These are phyloP conservation scores for Himalopsyche kuldschensis DNA, from an alignment of 2,888 invertebrate species.

Conservation along the genomic window DNA sequence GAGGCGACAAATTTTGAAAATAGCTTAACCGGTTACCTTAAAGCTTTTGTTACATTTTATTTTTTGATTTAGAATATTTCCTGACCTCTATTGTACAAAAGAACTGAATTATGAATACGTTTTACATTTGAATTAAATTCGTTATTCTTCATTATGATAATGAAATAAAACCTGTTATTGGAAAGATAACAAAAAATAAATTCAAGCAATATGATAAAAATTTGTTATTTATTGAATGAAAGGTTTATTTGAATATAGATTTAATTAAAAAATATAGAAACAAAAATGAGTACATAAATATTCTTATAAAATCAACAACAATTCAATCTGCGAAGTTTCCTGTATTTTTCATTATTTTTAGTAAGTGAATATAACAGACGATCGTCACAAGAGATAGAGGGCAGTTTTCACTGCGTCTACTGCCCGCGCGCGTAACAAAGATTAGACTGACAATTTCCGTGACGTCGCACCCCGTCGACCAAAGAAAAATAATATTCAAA, in stretches of 20 bases:
- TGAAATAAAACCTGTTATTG: background rate
- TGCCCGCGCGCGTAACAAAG: background rate
- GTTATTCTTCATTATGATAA: background rate
- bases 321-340: background rate
- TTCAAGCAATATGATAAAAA: background rate
- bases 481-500: background rate
- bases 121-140: background rate
- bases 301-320: background rate
- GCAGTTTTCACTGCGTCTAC: background rate
- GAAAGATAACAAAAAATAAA: background rate
- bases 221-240: background rate
- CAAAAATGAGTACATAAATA: background rate
- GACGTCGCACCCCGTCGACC: background rate
- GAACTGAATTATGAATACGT: background rate
- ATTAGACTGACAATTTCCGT: background rate
- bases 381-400: background rate
- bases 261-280: background rate
- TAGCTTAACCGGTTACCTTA: background rate
- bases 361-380: background rate
- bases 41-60: constrained; percentile 1
- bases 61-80: background rate
- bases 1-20: background rate
- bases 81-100: background rate
- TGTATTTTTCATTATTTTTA: background rate
- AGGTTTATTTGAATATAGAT: background rate